Base-by-base conservation (phyloP, 1,140 invertebrate genomes). In the Drosophila obscura region DNA sequence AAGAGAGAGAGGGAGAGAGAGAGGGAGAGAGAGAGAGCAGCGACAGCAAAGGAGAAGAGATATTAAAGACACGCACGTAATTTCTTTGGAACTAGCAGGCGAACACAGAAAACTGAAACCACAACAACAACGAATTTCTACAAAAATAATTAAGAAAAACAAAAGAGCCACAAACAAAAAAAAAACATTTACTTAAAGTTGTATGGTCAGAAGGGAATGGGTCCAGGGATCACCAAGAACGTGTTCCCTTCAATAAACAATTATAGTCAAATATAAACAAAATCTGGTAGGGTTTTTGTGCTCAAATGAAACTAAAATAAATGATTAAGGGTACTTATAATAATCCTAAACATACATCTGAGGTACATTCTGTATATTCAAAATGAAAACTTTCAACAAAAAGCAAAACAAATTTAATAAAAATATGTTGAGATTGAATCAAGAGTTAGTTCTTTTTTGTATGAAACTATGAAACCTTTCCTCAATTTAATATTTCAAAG, bases 31-130 rank as follows among this genome's bases (percentile, higher is more conserved):
- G 28, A n/a, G 19, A 35, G 19, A 24, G 39, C 41, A 8, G 26
- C 26, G 16, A 16, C 31, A 28, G 50, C 49, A 51, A 43, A 50
- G 24, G 50, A 62, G 53, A 80, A 80, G 48, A 57, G 72, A 77
- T 61, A 74, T 62, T 73, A 77, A 87, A 80, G 60, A 80, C 79
- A 87, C 79, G 83, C 83, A 88, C 79, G 73, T 73, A 80, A 73
- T 87, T 88, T 87, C 83, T 55, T 52, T 55, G 79, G 76, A 87
- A 87, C 64, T 69, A 88, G 73, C 45, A 22, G 41, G 4, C 63
- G 45, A 50, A 48, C 46, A 46, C 61, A 71, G 11, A 13, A 13
- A 39, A 13, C 11, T 39, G 35, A 39, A 39, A 39, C 11, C 31
- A 56, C 72, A 62, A 63, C 24, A 78, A 64, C 52, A 68, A 79